Base-by-base conservation (phyloP, 2,797 vertebrate genomes). In the Orestias chungarensis region DNA sequence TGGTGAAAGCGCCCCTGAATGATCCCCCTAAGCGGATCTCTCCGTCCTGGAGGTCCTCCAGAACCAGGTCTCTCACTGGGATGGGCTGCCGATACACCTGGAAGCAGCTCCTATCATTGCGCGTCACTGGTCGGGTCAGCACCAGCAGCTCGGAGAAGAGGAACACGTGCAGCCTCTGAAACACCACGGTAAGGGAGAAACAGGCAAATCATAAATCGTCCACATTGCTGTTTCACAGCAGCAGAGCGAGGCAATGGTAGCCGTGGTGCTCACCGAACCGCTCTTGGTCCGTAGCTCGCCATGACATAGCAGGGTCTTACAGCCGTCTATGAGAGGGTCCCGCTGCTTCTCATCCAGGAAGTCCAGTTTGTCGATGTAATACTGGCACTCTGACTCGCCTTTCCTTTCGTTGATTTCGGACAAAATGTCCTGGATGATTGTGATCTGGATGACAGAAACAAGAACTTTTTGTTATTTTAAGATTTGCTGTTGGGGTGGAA, bases 11-110 rank as follows among this genome's bases (percentile, higher is more conserved):
- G 1, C 97, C 97, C 81, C 97, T 95, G 85, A 99, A 99, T 29
- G 97, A 99, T 0, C 97, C 97, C 0, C 97, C 97, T 96, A 98
- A 96, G 64, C 96, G 95, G 74, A 97, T 95, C 1, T 99, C 98
- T 0, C 97, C 97, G 0, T 99, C 97, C 86, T 97, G 97, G 40
- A 99, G 92, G 89, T 99, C 98, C n/a, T 99, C 98, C 0, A 99
- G 88, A 8, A 96, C 91, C 85, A 99, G 89, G 79, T 98, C 96
- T 73, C 89, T 94, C 0, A 98, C 93, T 0, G 97, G 97, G 72
- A 99, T 97, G 0, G 98, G 97, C 81, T 97, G 98, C 17, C 97
- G 95, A 87, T 98, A 99, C 55, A 99, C 97, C 82, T 99, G 98
- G 92, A 96, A 99, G 40, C 93, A 95, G 86, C 95, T 96, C 25